phyloP scores from a whole-genome alignment of 1,140 invertebrate genomes.

The Monochamus saltuarius region DNA sequence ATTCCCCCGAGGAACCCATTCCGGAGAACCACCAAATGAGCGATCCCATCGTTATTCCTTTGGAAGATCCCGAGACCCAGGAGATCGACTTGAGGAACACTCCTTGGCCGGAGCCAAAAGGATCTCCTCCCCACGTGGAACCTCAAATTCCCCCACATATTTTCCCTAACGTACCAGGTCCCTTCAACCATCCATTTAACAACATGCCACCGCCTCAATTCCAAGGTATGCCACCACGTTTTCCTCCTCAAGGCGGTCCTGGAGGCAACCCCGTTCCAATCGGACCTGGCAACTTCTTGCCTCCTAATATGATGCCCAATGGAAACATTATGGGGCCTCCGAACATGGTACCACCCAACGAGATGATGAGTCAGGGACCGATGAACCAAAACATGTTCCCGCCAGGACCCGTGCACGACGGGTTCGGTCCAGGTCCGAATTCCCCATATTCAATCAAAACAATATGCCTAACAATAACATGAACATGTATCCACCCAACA shows the following conservation, averaged over 20 bases:
- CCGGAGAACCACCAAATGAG: slow-evolving; percentile 72
- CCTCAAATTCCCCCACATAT: slow-evolving; percentile 48
- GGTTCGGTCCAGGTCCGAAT: slow-evolving; percentile 38
- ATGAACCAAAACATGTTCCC: slow-evolving; percentile 38
- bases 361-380: slow-evolving; percentile 43
- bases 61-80: slow-evolving; percentile 82
- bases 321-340: slow-evolving; percentile 40
- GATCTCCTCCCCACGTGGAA: slow-evolving; percentile 53
- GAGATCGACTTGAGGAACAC: slow-evolving; percentile 71
- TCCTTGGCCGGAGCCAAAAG: slow-evolving; percentile 82
- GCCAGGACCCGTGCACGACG: slow-evolving; percentile 30
- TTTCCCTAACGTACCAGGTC: slow-evolving; percentile 55
- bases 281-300: slow-evolving; percentile 37
- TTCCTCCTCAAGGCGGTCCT: slow-evolving; percentile 39
- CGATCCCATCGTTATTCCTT: slow-evolving; percentile 80
- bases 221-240: slow-evolving; percentile 49
- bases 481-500: slow-evolving; percentile 45
- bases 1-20: slow-evolving; percentile 83
- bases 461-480: slow-evolving; percentile 32
- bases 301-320: slow-evolving; percentile 48
- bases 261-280: slow-evolving; percentile 35
- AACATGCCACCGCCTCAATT: slow-evolving; percentile 42
- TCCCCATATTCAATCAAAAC: slow-evolving; percentile 33
- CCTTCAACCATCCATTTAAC: slow-evolving; percentile 50
- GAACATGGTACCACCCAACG: slow-evolving; percentile 47